Evolutionary conservation across 1,140 invertebrate genomes (phyloP).

Genomic region (Andricus grossulariae): DNA sequence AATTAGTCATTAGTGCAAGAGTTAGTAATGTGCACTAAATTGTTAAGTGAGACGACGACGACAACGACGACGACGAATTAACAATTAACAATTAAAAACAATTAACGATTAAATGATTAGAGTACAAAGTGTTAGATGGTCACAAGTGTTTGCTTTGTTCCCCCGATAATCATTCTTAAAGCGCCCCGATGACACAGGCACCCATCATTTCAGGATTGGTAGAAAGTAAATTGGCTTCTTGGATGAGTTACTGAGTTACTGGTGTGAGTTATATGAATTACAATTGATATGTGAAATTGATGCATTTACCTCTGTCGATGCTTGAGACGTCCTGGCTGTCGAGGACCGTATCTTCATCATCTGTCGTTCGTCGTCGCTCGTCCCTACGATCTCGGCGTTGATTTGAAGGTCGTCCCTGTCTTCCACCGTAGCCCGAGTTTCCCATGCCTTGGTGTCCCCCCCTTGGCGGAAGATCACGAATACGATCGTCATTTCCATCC

Average conservation of each 20-base stretch:
- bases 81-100: conserved; percentile 15
- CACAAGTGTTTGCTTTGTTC: conserved; percentile 70
- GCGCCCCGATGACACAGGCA: background rate
- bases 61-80: too few relatives aligned
- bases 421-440: conserved; percentile 64
- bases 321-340: conserved; percentile 87
- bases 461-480: conserved; percentile 76
- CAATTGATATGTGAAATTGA: background rate
- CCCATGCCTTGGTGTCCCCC: conserved; percentile 68
- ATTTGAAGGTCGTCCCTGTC: conserved; percentile 70
- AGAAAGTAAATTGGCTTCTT: too few relatives aligned
- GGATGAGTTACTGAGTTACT: too few relatives aligned
- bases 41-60: conserved; percentile 44
- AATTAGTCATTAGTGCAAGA: conserved; percentile 5
- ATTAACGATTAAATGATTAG: conserved; percentile 14
- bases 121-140: conserved; percentile 69
- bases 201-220: background rate
- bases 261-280: background rate
- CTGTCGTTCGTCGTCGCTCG: conserved; percentile 82
- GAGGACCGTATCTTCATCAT: conserved; percentile 87
- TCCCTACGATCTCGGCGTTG: conserved; percentile 79
- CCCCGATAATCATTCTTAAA: background rate
- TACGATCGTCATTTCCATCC: conserved; percentile 77
- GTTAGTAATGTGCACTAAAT: conserved; percentile 59
- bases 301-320: conserved; percentile 83